These are phyloP conservation scores for Drosophila niveifrons DNA, from an alignment of 2,888 invertebrate genomes.

Conservation along the genomic window DNA sequence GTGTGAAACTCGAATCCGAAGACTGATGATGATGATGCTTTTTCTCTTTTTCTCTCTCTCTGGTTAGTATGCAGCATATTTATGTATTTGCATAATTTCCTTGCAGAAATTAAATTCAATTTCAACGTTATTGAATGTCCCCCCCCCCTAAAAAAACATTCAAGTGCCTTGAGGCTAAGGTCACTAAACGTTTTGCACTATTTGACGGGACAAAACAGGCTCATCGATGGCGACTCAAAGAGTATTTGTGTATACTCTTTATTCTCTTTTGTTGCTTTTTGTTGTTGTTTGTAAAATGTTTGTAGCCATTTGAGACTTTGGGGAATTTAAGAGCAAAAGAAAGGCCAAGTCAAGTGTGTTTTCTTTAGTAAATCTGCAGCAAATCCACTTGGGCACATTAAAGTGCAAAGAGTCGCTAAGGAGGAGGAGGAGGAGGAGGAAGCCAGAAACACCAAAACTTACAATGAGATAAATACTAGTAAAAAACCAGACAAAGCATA, in stretches of 20 bases:
- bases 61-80: slow-evolving; percentile 18
- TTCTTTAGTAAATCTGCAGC: slow-evolving; percentile 6
- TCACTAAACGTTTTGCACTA: neutral
- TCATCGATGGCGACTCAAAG: slow-evolving; percentile 2
- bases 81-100: slow-evolving; percentile 60
- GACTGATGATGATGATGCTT: slow-evolving; percentile 16
- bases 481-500: slow-evolving; percentile 39
- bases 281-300: slow-evolving; percentile 3
- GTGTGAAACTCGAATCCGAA: neutral
- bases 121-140: slow-evolving; percentile 5
- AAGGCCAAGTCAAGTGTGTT: slow-evolving; percentile 5
- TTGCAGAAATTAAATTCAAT: slow-evolving; percentile 38
- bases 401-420: neutral
- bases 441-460: slow-evolving; percentile 1
- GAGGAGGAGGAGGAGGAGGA: neutral
- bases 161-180: neutral
- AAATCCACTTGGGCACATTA: slow-evolving; percentile 53
- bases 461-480: slow-evolving; percentile 37
- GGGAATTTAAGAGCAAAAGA: slow-evolving; percentile 27
- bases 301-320: slow-evolving; percentile 7
- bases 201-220: neutral
- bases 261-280: neutral
- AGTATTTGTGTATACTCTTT: slow-evolving; percentile 2
- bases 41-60: slow-evolving; percentile 2
- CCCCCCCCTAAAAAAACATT: no score